Evolutionary conservation across 2,797 vertebrate species (phyloP).

Genomic region (Peromyscus eremicus): DNA sequence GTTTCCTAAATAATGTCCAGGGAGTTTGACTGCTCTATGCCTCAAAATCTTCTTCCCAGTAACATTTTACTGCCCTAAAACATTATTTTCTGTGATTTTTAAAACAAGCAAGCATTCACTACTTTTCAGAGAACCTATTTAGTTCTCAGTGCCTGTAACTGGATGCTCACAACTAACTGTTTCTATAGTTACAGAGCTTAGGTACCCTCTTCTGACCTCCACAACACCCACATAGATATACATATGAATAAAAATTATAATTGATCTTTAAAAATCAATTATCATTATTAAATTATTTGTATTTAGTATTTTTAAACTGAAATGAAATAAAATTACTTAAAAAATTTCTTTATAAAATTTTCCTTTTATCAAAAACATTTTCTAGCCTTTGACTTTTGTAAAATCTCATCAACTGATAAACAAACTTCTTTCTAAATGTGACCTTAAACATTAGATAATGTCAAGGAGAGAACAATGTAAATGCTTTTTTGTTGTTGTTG

Average conservation of each 20-base stretch:
- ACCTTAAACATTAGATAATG: neutral
- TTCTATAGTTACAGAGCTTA: neutral
- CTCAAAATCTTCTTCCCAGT: neutral
- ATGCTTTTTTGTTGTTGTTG: neutral
- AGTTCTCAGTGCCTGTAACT: neutral
- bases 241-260: neutral
- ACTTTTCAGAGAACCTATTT: neutral
- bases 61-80: neutral
- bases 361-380: neutral
- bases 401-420: neutral
- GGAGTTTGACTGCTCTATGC: neutral
- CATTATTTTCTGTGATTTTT: neutral
- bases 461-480: neutral
- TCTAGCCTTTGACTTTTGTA: neutral
- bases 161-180: neutral
- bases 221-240: neutral
- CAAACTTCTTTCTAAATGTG: neutral
- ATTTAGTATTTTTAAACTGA: neutral
- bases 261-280: neutral
- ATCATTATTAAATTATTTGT: neutral
- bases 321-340: neutral
- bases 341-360: neutral
- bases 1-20: neutral
- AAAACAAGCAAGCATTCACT: neutral
- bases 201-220: neutral